These are phyloP conservation scores for Sylvilagus floridanus DNA, from an alignment of 2,797 vertebrate genomes.

Conservation along the genomic window DNA sequence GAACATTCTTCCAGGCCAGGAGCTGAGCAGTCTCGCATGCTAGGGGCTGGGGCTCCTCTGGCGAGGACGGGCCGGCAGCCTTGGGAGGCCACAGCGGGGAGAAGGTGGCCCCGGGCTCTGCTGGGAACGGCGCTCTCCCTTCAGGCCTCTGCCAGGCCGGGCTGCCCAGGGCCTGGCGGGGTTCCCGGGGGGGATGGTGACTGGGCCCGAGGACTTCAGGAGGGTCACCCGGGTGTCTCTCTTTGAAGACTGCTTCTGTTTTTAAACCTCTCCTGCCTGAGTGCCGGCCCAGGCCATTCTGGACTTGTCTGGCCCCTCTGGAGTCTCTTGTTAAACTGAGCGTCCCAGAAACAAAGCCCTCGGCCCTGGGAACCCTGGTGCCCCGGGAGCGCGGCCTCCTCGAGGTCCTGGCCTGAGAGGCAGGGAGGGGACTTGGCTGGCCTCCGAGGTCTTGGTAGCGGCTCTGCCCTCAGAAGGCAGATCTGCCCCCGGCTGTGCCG, in stretches of 20 bases:
- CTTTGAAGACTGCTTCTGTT: slow-evolving; percentile 64
- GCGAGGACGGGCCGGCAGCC: accelerated
- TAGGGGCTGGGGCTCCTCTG: not conserved
- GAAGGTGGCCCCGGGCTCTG: accelerated
- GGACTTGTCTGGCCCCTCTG: slow-evolving; percentile 1
- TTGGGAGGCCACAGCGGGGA: not conserved
- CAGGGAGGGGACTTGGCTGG: slow-evolving; percentile 71
- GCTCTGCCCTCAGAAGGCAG: slow-evolving; percentile 76
- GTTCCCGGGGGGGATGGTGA: not conserved
- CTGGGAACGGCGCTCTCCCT: accelerated
- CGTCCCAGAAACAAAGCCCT: slow-evolving; percentile 66
- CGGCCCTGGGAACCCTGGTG: slow-evolving; percentile 59
- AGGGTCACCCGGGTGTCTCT: not conserved
- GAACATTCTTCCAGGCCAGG: not conserved
- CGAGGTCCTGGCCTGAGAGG: not conserved
- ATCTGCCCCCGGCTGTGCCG: not conserved
- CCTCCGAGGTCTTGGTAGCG: slow-evolving; percentile 66
- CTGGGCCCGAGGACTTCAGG: not conserved
- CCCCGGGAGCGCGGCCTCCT: slow-evolving; percentile 52
- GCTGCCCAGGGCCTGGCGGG: not conserved
- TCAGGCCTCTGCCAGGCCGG: not conserved
- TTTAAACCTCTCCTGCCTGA: slow-evolving; percentile 45
- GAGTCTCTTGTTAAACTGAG: slow-evolving; percentile 72
- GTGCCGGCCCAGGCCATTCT: slow-evolving; percentile 52
- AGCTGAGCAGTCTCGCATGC: not conserved